Evolutionary conservation across 1,140 invertebrate species (phyloP), one percentile per base, ranked within the genome.

Genomic region (Adelges cooleyi): DNA sequence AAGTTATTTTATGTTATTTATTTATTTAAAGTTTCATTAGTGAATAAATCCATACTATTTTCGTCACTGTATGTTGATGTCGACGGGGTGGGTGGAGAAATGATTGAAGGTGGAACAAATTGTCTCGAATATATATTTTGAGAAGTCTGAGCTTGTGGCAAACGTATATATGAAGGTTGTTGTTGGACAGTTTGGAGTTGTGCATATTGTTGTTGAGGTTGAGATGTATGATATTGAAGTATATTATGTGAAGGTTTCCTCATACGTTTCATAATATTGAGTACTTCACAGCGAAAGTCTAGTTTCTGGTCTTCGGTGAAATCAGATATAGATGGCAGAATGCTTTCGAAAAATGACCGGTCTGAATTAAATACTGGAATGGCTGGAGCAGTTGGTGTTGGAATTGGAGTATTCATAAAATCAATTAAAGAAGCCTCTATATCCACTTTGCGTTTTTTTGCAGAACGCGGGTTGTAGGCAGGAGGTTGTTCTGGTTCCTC

Each of bases 361-460:
- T 51, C 25, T 27, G 49, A 18, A 48, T 48, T 48, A 20, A 18
- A 20, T 48, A 20, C 44, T 48, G 8, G 9, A 51, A 51, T 6
- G 25, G n/a, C 3, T 15, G 25, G 27, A 36, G 33, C 33, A 27
- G 11, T 33, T 2, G 8, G 50, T 17, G 50, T 3, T 29, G 50
- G 50, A 27, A 51, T 53, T 33, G 51, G 51, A 11, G 29, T 5
- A 38, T 53, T 53, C 15, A 36, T 53, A 53, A 53, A 53, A 53
- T 53, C 29, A 29, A 53, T 17, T 53, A 53, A 38, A 18, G 51
- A 3, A 2, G 51, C 18, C 29, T 29, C 51, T 2, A 53, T 1
- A 5, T 53, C 13, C 33, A 8, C 13, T 13, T 53, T 53, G 4
- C 51, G 51, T 33, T 53, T 53, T 53, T 33, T 36, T 1, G 29